Evolutionary conservation across 2,113 vertebrate genomes (phyloP).

Genomic region (Pangasianodon hypophthalmus): DNA sequence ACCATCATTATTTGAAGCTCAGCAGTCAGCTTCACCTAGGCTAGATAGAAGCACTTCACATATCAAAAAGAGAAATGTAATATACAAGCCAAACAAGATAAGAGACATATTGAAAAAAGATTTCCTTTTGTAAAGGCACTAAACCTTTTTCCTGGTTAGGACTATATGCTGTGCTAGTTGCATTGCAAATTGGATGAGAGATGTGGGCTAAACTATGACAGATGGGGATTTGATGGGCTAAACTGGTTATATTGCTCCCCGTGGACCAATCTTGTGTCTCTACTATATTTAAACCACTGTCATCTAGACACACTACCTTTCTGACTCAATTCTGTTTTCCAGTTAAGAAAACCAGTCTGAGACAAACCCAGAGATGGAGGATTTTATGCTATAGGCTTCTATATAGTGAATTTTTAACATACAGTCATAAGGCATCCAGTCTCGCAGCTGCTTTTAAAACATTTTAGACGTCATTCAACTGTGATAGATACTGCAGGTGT

Average conservation of each 20-base stretch:
- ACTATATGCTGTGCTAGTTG: conserved; percentile 5
- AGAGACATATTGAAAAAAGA: conserved; percentile 35
- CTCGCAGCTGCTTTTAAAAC: neutral
- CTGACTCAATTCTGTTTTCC: neutral
- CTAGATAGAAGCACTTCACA: conserved; percentile 42
- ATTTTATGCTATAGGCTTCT: neutral
- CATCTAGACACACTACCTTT: conserved; percentile 10
- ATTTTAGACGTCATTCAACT: neutral
- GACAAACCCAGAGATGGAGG: neutral
- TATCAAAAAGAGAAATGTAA: conserved; percentile 49
- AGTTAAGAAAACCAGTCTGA: neutral
- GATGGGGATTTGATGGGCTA: conserved; percentile 48
- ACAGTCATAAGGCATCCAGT: neutral
- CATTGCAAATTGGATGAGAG: conserved; percentile 43
- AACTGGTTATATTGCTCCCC: conserved; percentile 38
- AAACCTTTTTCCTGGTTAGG: conserved; percentile 36
- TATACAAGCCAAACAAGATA: conserved; percentile 37
- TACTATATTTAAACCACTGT: conserved; percentile 6
- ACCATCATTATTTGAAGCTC: conserved; percentile 26
- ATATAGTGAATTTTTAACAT: neutral
- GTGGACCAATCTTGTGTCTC: neutral
- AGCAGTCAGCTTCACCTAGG: neutral
- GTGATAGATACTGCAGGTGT: neutral
- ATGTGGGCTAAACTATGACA: conserved; percentile 49
- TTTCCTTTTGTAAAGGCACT: conserved; percentile 39